These are phyloP conservation scores for Passer domesticus DNA, from an alignment of 2,113 vertebrate species.

Conservation along the genomic window DNA sequence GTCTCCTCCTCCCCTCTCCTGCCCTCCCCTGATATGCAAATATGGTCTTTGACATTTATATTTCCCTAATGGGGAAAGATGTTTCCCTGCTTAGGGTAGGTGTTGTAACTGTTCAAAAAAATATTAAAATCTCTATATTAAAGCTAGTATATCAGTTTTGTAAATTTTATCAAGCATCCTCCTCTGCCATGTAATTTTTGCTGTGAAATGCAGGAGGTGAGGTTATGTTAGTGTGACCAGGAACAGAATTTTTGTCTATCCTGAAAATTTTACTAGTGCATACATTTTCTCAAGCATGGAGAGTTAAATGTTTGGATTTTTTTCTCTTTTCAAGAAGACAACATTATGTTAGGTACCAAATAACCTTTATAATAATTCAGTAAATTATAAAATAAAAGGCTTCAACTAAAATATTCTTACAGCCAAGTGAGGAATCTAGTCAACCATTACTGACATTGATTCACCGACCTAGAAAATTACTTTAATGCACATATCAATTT, in stretches of 20 bases:
- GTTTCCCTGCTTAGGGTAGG: not conserved
- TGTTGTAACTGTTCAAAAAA: not conserved
- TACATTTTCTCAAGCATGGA: not conserved
- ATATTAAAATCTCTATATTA: not conserved
- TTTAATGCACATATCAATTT: conserved; percentile 77
- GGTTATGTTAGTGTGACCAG: not conserved
- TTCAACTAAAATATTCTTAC: conserved; percentile 62
- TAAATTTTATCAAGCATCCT: not conserved
- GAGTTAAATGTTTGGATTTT: not conserved
- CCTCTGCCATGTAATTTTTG: not conserved
- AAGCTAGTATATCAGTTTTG: not conserved
- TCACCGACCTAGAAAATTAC: conserved; percentile 77
- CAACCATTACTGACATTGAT: conserved; percentile 60
- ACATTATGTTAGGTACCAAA: conserved; percentile 53
- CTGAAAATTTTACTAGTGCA: not conserved
- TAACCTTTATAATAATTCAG: conserved; percentile 67
- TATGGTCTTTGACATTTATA: not conserved
- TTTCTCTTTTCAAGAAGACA: conserved; percentile 33
- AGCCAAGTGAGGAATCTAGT: conserved; percentile 40
- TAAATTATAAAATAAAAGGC: conserved; percentile 61
- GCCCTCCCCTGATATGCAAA: not conserved
- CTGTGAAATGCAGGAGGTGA: not conserved
- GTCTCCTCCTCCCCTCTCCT: not conserved
- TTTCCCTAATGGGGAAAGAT: not conserved
- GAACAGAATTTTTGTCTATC: not conserved